A percentile compares a stretch with the other conserved stretches of the same genome.
Conservation (phyloP, 2,797 vertebrate genomes). For the Gambelia wislizenii region DNA sequence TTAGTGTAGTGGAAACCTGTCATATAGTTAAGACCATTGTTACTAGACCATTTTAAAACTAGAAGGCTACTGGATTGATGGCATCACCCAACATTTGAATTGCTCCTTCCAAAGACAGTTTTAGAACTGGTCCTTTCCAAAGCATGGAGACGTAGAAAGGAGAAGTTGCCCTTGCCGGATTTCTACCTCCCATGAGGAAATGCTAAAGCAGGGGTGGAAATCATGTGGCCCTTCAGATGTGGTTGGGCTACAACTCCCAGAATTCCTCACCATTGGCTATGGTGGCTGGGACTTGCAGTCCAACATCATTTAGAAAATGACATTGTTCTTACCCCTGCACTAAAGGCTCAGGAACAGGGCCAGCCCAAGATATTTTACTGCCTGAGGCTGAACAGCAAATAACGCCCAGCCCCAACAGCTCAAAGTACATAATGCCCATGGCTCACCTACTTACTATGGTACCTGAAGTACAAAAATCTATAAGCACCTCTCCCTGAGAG, state of each 20-base stretch:
- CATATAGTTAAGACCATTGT: background rate
- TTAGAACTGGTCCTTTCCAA: too few relatives aligned
- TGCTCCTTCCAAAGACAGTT: background rate
- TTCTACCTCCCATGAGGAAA: background rate
- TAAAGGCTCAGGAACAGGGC: background rate
- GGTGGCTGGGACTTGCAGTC: too few relatives aligned
- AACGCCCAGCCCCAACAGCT: background rate
- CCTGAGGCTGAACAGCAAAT: background rate
- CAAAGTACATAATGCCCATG: background rate
- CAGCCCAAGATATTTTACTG: background rate
- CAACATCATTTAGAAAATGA: too few relatives aligned
- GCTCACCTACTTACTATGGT: background rate
- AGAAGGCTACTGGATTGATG: background rate
- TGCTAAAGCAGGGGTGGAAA: too few relatives aligned
- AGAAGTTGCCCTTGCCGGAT: background rate
- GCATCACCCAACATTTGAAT: background rate
- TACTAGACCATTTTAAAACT: background rate
- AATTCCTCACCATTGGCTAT: too few relatives aligned
- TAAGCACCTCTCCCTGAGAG: background rate
- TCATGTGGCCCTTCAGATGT: too few relatives aligned
- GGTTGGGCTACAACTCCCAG: too few relatives aligned
- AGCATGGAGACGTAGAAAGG: background rate
- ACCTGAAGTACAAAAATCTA: background rate
- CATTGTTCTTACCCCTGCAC: too few relatives aligned
- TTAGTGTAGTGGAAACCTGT: background rate